These are phyloP conservation scores for Paedocypris micromegethes DNA, from an alignment of 2,797 vertebrate species.

Conservation along the genomic window DNA sequence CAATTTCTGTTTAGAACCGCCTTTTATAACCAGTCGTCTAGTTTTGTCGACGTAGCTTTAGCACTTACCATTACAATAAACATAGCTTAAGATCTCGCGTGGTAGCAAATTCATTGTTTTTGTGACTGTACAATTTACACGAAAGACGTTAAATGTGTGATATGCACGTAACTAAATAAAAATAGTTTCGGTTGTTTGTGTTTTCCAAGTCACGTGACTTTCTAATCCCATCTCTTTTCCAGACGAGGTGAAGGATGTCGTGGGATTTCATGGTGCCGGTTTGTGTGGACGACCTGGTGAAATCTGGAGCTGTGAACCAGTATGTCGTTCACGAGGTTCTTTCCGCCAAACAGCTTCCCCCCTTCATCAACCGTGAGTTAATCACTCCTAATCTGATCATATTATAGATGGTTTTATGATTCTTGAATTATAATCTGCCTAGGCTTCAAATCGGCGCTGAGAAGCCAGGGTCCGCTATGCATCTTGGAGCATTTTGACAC, in stretches of 20 bases:
- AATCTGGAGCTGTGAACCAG: slow-evolving; percentile 74
- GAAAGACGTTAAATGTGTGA: too few species aligned
- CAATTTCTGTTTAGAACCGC: too few species aligned
- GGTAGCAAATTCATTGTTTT: too few species aligned
- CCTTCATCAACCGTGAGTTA: slow-evolving; percentile 71
- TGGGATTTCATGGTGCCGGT: slow-evolving; percentile 82
- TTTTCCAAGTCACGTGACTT: not conserved
- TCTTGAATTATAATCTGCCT: too few species aligned
- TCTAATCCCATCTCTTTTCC: not conserved
- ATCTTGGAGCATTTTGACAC: slow-evolving; percentile 87
- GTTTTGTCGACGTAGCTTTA: too few species aligned
- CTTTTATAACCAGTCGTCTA: too few species aligned
- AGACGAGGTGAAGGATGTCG: slow-evolving; percentile 61
- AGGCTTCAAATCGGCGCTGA: slow-evolving; percentile 77
- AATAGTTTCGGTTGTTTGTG: too few species aligned
- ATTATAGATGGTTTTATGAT: not conserved
- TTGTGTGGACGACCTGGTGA: slow-evolving; percentile 74
- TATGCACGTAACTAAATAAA: too few species aligned
- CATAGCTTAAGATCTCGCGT: too few species aligned
- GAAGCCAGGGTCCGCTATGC: slow-evolving; percentile 73
- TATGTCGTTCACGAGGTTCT: slow-evolving; percentile 85
- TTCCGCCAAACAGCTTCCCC: slow-evolving; percentile 64
- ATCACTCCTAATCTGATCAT: accelerated
- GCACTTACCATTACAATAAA: too few species aligned
- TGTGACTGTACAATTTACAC: too few species aligned